A percentile compares a stretch with the other conserved stretches of the same genome.
phyloP scores from a whole-genome alignment of 2,113 vertebrate species.

The Mormyrus lacerda region DNA sequence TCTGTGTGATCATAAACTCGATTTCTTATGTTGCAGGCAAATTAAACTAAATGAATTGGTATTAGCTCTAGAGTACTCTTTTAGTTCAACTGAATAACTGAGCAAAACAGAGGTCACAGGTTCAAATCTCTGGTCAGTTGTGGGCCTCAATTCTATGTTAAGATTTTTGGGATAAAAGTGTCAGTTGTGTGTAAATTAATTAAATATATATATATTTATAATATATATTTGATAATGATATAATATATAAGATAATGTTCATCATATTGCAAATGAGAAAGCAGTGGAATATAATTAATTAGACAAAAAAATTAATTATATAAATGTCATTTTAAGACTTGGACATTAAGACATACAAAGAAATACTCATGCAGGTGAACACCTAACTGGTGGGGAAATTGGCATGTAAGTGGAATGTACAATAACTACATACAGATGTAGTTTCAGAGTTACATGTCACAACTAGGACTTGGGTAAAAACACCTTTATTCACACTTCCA shows the following conservation, averaged over 20 bases:
- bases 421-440: neutral
- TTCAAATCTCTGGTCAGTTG: neutral
- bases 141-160: neutral
- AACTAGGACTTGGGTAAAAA: neutral
- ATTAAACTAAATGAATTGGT: no score
- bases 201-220: no score
- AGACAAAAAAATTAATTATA: neutral
- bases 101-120: neutral
- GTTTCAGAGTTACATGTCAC: neutral
- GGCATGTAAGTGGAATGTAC: neutral
- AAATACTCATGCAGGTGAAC: neutral
- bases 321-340: neutral
- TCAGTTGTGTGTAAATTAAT: no score
- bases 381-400: neutral
- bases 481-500: neutral
- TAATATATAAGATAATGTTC: neutral
- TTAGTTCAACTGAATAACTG: neutral
- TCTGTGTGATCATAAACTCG: no score
- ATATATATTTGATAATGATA: no score
- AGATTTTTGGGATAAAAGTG: neutral
- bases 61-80: no score
- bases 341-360: neutral
- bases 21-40: no score
- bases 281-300: neutral
- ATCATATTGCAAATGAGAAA: neutral